These are phyloP conservation scores for Neuroterus valhalla DNA, from an alignment of 1,140 invertebrate species.

Conservation along the genomic window DNA sequence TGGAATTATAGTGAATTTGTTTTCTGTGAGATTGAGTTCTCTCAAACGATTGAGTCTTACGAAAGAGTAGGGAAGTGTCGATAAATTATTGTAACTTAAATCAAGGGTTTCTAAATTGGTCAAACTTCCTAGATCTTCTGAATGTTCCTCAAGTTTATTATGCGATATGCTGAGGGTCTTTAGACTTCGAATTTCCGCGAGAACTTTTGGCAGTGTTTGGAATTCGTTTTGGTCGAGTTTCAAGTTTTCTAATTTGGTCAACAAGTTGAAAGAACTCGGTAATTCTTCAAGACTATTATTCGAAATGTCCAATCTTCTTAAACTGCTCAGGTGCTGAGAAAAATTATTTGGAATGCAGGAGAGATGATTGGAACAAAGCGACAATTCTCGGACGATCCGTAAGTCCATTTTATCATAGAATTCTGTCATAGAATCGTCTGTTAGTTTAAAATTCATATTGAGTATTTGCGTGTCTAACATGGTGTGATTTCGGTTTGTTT, in stretches of 20 bases:
- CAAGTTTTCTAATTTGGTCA: conserved; percentile 44
- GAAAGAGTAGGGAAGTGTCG: conserved; percentile 46
- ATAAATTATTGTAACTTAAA: conserved; percentile 50
- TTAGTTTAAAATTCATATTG: conserved; percentile 35
- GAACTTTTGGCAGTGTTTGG: conserved; percentile 31
- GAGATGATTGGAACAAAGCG: conserved; percentile 39
- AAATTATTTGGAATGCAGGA: conserved; percentile 44
- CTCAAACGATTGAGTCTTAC: conserved; percentile 46
- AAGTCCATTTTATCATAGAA: conserved; percentile 37
- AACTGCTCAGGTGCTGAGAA: conserved; percentile 37
- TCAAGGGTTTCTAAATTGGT: conserved; percentile 50
- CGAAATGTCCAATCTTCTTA: conserved; percentile 48
- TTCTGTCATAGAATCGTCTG: conserved; percentile 30
- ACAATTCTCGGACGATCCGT: conserved; percentile 33
- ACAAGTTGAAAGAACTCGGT: conserved; percentile 45
- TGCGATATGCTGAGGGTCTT: conserved; percentile 31
- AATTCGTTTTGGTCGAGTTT: conserved; percentile 47
- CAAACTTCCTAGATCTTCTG: conserved; percentile 44
- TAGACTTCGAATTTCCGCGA: conserved; percentile 40
- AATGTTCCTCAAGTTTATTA: conserved; percentile 38
- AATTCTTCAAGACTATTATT: conserved; percentile 46
- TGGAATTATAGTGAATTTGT: conserved; percentile 53
- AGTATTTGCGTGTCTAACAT: conserved; percentile 29
- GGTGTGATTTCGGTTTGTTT: conserved; percentile 31
- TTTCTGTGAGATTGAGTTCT: conserved; percentile 41